These are phyloP conservation scores for Enoplosus armatus DNA, from an alignment of 2,797 vertebrate species.

Conservation along the genomic window DNA sequence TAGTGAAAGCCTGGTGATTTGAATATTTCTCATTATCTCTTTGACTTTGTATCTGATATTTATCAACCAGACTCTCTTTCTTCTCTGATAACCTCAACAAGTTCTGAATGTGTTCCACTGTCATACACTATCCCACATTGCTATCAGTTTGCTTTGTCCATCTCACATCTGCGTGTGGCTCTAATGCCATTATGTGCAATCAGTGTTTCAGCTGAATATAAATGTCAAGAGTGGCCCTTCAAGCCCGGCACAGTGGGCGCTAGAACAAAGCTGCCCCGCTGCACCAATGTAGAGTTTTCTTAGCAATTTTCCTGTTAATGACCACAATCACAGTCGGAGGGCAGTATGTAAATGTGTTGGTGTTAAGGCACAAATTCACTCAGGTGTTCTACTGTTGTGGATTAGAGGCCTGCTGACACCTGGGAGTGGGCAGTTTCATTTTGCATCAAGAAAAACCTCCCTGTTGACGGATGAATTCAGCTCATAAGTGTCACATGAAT, in stretches of 20 bases:
- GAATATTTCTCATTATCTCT: slow-evolving; percentile 62
- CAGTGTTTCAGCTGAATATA: slow-evolving; percentile 54
- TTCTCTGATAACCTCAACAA: slow-evolving; percentile 52
- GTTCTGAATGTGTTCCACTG: slow-evolving; percentile 4
- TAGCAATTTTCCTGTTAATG: slow-evolving; percentile 47
- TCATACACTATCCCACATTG: slow-evolving; percentile 16
- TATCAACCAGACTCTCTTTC: slow-evolving; percentile 44
- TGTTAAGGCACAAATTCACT: slow-evolving; percentile 15
- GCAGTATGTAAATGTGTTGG: slow-evolving; percentile 34
- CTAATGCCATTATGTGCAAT: slow-evolving; percentile 64
- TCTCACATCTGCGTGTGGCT: slow-evolving; percentile 42
- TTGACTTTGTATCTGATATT: slow-evolving; percentile 48
- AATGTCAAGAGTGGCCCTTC: slow-evolving; percentile 72
- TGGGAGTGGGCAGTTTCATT: slow-evolving; percentile 22
- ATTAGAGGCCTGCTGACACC: slow-evolving; percentile 30
- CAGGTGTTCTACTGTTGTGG: background rate
- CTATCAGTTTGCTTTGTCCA: slow-evolving; percentile 59
- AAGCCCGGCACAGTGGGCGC: slow-evolving; percentile 47
- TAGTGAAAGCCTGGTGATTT: slow-evolving; percentile 41
- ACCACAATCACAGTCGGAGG: slow-evolving; percentile 30
- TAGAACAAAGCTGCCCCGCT: slow-evolving; percentile 31
- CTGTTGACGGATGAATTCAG: background rate
- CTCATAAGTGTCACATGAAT: background rate
- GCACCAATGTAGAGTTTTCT: slow-evolving; percentile 39
- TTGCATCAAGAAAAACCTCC: background rate